Evolutionary conservation across 1,140 invertebrate genomes (phyloP), one percentile per base, ranked within the genome.

Genomic region (Caenorhabditis latens): DNA sequence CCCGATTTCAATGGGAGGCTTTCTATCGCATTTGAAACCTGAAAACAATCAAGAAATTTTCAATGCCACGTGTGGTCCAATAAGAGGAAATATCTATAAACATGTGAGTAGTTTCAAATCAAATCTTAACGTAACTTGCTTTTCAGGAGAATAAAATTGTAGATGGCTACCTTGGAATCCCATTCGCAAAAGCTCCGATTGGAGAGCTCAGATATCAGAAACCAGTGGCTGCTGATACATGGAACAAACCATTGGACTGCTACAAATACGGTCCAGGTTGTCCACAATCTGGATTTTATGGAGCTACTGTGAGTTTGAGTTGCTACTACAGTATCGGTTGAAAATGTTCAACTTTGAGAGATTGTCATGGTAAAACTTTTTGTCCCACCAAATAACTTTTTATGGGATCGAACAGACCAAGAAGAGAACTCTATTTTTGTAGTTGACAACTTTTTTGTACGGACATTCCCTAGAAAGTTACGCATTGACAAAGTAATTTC

Each of bases 21-120:
- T 71, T 71, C 42, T 71, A 14, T 71, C 65, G 2, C 65, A 71
- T 71, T 71, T 71, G 42, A 71, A 71, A 46, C 65, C 65, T 16
- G 65, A 71, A 71, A 43, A 71, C 14, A 71, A 46, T 16, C 5
- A 43, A n/a, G 19, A 46, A 71, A 0, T 71, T 19, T 71, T 71
- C 40, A 71, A 71, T 71, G 13, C 65, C 1, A 46, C 65, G 8
- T 43, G 42, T n/a, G 65, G 65, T 5, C 65, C 65, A 4, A 46
- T 46, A 6, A n/a, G 65, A 32, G 42, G 65, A 71, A 71, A 71
- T 43, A 71, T 71, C 16, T 71, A 71, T 71, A 19, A 19, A 46
- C 65, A 71, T 71, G 65, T 71, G 0, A 71, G 65, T 71, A 21
- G 2, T 16, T 21, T 61, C 21, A 61, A 61, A 61, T 61, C 0